These are phyloP conservation scores for Meandrina meandrites DNA, from an alignment of 92 coral and sea anemone species.

Conservation along the genomic window DNA sequence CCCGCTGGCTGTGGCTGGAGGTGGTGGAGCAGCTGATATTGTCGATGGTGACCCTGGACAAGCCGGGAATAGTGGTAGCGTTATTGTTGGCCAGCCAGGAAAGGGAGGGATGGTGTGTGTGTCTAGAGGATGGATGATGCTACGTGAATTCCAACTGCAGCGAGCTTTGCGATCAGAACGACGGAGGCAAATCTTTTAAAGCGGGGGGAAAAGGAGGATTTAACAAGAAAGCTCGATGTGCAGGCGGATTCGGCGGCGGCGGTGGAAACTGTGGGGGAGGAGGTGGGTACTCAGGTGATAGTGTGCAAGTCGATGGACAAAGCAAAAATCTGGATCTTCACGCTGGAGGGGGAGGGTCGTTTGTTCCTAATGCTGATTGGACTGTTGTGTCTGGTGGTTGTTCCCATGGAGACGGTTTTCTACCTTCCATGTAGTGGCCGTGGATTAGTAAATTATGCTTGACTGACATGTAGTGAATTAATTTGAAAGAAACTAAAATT, in stretches of 20 bases:
- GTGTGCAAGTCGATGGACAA: conserved; percentile 20
- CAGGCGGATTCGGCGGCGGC: conserved; percentile 46
- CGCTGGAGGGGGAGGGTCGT: conserved; percentile 52
- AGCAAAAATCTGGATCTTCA: not conserved
- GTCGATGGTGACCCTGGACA: conserved; percentile 48
- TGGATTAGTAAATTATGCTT: not conserved
- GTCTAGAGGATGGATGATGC: conserved; percentile 28
- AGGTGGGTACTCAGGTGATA: conserved; percentile 50
- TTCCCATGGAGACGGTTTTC: conserved; percentile 19
- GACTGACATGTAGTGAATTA: not conserved
- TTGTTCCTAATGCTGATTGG: conserved; percentile 28
- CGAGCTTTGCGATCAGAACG: conserved; percentile 6
- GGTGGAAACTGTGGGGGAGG: conserved; percentile 49
- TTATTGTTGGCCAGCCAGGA: conserved; percentile 16
- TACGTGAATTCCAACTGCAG: conserved; percentile 1
- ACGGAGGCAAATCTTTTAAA: conserved; percentile 39
- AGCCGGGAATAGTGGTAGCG: conserved; percentile 20
- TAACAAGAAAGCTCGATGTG: not conserved
- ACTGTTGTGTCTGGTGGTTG: conserved; percentile 29
- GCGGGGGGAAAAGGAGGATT: conserved; percentile 42
- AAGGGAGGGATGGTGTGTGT: conserved; percentile 42
- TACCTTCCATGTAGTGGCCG: not conserved
- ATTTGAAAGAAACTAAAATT: no score
- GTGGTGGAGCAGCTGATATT: conserved; percentile 34
- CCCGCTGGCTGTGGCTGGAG: conserved; percentile 44